Conservation (phyloP, 1,140 invertebrate species). For the Pseudomyrmex flavicornis region DNA sequence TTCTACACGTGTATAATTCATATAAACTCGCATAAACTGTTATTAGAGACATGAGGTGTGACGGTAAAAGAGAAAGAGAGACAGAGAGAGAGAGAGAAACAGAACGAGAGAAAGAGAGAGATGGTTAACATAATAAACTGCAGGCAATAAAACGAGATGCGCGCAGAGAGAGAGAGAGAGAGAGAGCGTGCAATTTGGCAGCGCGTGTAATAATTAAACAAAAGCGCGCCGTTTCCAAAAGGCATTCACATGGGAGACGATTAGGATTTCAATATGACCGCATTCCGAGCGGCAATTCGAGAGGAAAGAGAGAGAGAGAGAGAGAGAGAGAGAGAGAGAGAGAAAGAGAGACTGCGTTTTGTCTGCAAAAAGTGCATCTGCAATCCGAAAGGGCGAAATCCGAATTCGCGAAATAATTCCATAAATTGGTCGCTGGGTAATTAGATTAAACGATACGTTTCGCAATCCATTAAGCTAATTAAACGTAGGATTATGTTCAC, state of each 20-base stretch:
- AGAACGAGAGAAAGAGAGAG: background rate
- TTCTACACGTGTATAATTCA: no score
- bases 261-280: slow-evolving; percentile 53
- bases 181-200: slow-evolving; percentile 33
- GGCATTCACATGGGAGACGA: slow-evolving; percentile 44
- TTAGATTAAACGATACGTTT: slow-evolving; percentile 58
- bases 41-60: no score
- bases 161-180: background rate
- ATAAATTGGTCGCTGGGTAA: slow-evolving; percentile 48
- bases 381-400: background rate
- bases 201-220: slow-evolving; percentile 49
- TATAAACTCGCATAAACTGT: no score
- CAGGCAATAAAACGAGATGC: slow-evolving; percentile 25
- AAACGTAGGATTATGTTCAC: slow-evolving; percentile 45
- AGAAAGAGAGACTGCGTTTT: no score
- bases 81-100: slow-evolving; percentile 17
- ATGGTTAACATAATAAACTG: slow-evolving; percentile 54
- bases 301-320: background rate
- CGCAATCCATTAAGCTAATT: slow-evolving; percentile 56
- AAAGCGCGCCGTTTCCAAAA: slow-evolving; percentile 50
- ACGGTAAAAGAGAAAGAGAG: background rate
- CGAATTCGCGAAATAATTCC: slow-evolving; percentile 44
- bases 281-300: slow-evolving; percentile 30
- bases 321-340: background rate
- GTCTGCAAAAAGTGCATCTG: slow-evolving; percentile 43